phyloP scores from a whole-genome alignment of 2,797 vertebrate species.

The Helostoma temminkii region DNA sequence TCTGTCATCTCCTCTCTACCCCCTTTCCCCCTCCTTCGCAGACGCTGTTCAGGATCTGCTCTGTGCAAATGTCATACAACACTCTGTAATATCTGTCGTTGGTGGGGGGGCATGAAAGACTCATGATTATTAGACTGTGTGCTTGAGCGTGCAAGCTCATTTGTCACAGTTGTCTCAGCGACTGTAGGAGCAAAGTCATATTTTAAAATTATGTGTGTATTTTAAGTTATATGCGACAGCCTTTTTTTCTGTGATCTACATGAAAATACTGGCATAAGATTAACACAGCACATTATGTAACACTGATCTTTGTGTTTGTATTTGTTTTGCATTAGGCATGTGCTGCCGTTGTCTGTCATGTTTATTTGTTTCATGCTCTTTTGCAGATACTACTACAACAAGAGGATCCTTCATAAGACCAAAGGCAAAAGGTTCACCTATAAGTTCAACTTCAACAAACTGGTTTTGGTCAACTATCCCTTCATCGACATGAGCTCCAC shows the following conservation, averaged over 20 bases:
- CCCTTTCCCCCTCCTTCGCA: neutral
- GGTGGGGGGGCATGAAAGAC: too few relatives aligned
- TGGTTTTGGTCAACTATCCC: constrained; percentile 95
- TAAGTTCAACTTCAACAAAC: constrained; percentile 96
- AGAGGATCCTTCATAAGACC: constrained; percentile 94
- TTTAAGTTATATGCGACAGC: too few relatives aligned
- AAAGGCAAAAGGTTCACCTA: constrained; percentile 97
- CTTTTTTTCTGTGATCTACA: neutral
- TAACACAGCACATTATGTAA: constrained; percentile 1
- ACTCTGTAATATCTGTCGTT: constrained; percentile 74
- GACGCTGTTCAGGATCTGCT: constrained; percentile 61
- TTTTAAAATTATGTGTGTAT: constrained; percentile 28
- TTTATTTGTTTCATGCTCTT: constrained; percentile 17
- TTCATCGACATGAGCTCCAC: constrained; percentile 92
- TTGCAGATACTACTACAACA: constrained; percentile 94
- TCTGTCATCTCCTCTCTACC: neutral
- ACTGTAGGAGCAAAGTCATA: constrained; percentile 11
- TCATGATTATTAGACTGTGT: constrained; percentile 76
- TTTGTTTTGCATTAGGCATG: neutral
- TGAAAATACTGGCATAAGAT: neutral
- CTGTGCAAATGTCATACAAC: constrained; percentile 79
- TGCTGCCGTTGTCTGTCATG: neutral
- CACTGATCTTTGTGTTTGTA: constrained; percentile 1
- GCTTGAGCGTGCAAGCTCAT: constrained; percentile 49
- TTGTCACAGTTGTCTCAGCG: constrained; percentile 50